Base-by-base conservation (phyloP, 1,140 invertebrate species). In the Melitaea cinxia region DNA sequence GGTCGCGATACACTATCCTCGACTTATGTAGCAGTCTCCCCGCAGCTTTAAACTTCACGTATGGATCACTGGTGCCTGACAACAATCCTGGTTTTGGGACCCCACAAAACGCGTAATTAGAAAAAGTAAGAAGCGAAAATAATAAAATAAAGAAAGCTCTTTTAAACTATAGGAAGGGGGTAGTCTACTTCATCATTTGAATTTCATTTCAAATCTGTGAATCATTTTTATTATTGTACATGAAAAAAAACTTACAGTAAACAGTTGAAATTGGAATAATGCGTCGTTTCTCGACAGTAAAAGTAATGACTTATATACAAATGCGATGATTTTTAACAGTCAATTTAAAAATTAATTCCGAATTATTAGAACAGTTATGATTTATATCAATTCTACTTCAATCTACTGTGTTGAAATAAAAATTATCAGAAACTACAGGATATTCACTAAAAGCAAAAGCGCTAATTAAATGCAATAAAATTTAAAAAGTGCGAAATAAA, bases 21-120 rank as follows among this genome's bases (percentile, higher is more conserved):
- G 97, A 98, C 91, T 99, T 99, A 92, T 99, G 97, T 62, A 99
- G 93, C 70, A 99, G 93, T 37, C 96, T 93, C 35, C 97, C 96
- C 17, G 95, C 95, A 47, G 96, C 93, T 92, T 98, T 98, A 90
- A 99, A 99, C 93, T 99, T 99, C 50, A 99, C 98, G 88, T 99
- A 99, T 9, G 98, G 98, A 93, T 99, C 98, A 88, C 98, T 99
- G 30, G 97, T 96, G 66, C 98, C 98, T 98, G 92, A 83, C 91
- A 93, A 90, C 75, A 91, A 86, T 68, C 88, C 91, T 92, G 87
- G 80, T 82, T 83, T 84, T 84, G 80, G 64, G 80, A 85, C 74
- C 80, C 83, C 79, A 83, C 84, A 80, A 85, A 83, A 75, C 57
- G 55, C 56, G 52, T 42, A 68, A 80, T 89, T 85, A 89, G 86